phyloP scores from a whole-genome alignment of 2,113 vertebrate species.

The Salvelinus alpinus region DNA sequence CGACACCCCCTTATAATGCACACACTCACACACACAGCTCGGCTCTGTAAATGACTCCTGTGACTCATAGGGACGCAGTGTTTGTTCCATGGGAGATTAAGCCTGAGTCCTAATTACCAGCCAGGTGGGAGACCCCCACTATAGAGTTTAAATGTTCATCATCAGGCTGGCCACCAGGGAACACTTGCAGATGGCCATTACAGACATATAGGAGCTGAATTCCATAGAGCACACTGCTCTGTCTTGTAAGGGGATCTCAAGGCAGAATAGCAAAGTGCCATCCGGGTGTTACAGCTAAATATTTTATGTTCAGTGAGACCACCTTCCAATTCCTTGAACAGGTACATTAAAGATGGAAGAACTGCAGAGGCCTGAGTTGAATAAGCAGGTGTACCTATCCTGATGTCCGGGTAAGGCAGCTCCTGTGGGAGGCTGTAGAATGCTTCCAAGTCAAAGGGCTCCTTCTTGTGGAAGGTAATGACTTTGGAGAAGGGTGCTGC shows the following conservation, averaged over 20 bases:
- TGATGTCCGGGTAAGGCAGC: constrained; percentile 88
- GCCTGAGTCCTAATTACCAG: constrained; percentile 38
- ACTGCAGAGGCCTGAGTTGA: background rate
- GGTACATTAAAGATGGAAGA: background rate
- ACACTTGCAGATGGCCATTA: background rate
- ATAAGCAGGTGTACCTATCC: constrained; percentile 82
- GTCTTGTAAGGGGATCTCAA: background rate
- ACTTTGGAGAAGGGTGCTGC: constrained; percentile 95
- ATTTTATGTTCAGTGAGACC: background rate
- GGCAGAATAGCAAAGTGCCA: background rate
- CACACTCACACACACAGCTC: background rate
- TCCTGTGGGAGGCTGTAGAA: constrained; percentile 89
- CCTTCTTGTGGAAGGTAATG: constrained; percentile 97
- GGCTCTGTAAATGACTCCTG: constrained; percentile 12
- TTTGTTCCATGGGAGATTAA: constrained; percentile 16
- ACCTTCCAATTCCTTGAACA: background rate
- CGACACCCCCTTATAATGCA: background rate
- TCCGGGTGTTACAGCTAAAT: background rate
- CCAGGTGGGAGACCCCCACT: constrained; percentile 11
- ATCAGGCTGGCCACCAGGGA: constrained; percentile 11
- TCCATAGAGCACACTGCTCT: too few relatives aligned
- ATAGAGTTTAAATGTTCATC: background rate
- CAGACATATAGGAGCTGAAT: background rate
- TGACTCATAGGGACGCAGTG: constrained; percentile 1
- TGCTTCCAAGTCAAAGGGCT: constrained; percentile 92